Base-by-base conservation (phyloP, 1,140 invertebrate species). In the Teleopsis dalmanni region DNA sequence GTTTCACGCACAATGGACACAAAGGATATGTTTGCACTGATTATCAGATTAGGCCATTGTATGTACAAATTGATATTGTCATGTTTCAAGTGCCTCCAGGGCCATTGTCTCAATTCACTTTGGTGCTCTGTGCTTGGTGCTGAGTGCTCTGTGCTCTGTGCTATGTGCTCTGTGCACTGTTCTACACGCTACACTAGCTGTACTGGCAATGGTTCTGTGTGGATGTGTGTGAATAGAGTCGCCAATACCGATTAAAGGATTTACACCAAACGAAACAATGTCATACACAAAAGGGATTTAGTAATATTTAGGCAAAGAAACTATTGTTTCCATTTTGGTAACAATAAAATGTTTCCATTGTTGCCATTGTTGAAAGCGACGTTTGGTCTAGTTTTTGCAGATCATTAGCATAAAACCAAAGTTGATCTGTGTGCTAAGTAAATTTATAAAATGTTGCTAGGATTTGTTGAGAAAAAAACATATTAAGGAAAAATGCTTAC, bases 1-100 rank as follows among this genome's bases (percentile, higher is more conserved):
- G 62, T 65, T 65, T 53, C 52, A 65, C 57, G 63, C 63, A 65
- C 62, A 65, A 65, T 62, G 62, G 60, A 59, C 62, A 65, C 62
- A 65, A 65, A 65, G 62, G 62, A 65, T 58, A 65, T 65, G 62
- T 65, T 65, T 65, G 62, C 62, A 65, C 62, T 65, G 62, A 65
- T 65, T 65, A 65, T 65, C 62, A 65, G 62, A 65, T 65, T 65
- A 65, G 62, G 57, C 60, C 56, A 65, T 65, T 65, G 62, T 65
- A 61, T 52, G 60, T 62, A 65, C 62, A 65, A 65, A 65, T 65
- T 65, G 62, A 65, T 65, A 65, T 65, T 65, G 62, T 65, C 62
- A 65, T 61, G 62, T 65, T 65, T 65, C 62, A 65, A 65, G 62
- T 65, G 62, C 62, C 60, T 54, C 48, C 41, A 43, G 44, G 18